Conservation (phyloP, 2,797 vertebrate species). For the Sarcophilus harrisii region DNA sequence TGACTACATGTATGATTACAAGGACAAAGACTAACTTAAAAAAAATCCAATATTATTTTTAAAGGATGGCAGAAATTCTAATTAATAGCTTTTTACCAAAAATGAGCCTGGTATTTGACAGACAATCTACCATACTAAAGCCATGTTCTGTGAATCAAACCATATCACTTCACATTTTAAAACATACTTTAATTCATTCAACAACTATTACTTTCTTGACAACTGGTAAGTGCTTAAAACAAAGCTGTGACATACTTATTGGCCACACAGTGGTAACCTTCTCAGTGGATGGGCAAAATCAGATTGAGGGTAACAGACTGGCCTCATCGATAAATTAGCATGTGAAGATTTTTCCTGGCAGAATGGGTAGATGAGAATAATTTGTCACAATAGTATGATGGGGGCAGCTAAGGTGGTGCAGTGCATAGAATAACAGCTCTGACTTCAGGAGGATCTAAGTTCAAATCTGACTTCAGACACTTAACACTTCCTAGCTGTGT, state of each 20-base stretch:
- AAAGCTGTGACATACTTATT: not conserved
- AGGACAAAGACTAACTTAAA: conserved; percentile 35
- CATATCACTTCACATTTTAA: conserved; percentile 10
- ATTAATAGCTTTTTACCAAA: conserved; percentile 32
- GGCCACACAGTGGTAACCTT: not conserved
- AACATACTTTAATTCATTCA: conserved; percentile 22
- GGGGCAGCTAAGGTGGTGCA: too few species aligned
- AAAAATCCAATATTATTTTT: not conserved
- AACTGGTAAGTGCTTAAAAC: conserved; percentile 28
- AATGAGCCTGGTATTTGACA: not conserved
- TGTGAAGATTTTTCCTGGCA: conserved; percentile 6
- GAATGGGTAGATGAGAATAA: not conserved
- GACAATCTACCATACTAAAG: not conserved
- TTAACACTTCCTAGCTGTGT: too few species aligned
- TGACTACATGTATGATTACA: conserved; percentile 2
- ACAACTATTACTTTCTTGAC: conserved; percentile 36
- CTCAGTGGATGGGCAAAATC: not conserved
- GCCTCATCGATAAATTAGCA: not conserved
- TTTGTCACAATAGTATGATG: not conserved
- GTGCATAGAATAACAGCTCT: too few species aligned
- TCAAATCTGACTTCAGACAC: too few species aligned
- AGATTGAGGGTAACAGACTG: not conserved
- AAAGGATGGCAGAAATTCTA: conserved; percentile 35
- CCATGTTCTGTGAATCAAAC: conserved; percentile 30
- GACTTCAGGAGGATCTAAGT: too few species aligned